Base-by-base conservation (phyloP, 2,113 vertebrate genomes). In the Thymallus thymallus region DNA sequence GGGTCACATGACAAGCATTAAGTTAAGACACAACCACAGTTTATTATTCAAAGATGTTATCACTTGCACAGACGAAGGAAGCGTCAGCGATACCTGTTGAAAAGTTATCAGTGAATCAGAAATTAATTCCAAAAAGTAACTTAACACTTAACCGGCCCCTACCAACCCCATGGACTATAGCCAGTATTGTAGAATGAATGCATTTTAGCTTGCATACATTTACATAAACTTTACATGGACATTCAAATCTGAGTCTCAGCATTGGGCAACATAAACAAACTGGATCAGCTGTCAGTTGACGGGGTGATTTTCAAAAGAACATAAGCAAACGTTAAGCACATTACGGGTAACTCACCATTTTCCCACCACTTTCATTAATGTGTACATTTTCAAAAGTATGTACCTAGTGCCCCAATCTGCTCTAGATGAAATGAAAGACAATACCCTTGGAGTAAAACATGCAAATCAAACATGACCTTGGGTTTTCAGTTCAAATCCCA, bases 181-280 rank as follows among this genome's bases (percentile, higher is more conserved):
- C 76, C 20, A 41, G n/a, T 51, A 51, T 26, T 58, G 62, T 61
- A n/a, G 48, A 64, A 51, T 75, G 35, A 26, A 75, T 23, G 20
- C 23, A 73, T 68, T 60, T 75, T 84, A 77, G 79, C 91, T 91
- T 91, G 83, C 91, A 92, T 88, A 91, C 91, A 80, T 91, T 90
- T 82, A 91, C 91, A 92, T 79, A 91, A 88, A 88, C 88, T 88
- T 88, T 91, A 94, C 88, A 74, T 64, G 45, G 56, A 68, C 64
- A 69, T 71, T 78, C 87, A 85, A 88, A 92, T 89, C 84, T 86
- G 91, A 93, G 48, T 10, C 22, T 29, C 14, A 88, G 91, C 90
- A 92, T 93, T 90, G 88, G 88, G 90, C 90, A 89, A 91, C 81
- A 91, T 92, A 89, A 30, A n/a, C 70, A 24, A 30, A 55, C 51